Conservation (phyloP, 2,797 vertebrate species). For the Diceros bicornis region DNA sequence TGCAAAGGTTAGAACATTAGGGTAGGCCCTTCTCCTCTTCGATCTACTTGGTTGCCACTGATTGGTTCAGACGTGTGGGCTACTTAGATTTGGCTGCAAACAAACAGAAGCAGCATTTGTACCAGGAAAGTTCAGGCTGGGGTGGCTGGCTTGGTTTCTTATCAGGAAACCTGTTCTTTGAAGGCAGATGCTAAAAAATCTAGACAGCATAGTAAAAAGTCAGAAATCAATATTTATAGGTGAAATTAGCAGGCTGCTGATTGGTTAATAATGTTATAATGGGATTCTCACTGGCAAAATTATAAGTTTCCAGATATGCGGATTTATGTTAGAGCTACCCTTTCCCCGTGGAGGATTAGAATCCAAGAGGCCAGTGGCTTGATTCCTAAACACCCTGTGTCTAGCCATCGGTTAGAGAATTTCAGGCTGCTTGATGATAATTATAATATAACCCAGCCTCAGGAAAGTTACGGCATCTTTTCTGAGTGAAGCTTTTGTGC, state of each 20-base stretch:
- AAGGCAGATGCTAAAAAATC: neutral
- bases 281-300: neutral
- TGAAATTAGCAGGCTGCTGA: neutral
- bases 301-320: neutral
- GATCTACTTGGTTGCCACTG: neutral
- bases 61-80: neutral
- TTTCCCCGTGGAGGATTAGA: neutral
- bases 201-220: neutral
- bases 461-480: neutral
- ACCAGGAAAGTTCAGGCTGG: neutral
- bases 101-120: neutral
- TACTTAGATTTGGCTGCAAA: neutral
- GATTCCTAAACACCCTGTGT: neutral
- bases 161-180: neutral
- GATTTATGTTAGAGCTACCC: neutral
- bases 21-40: neutral
- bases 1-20: neutral
- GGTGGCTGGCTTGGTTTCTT: neutral
- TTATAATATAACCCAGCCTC: neutral
- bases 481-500: too few relatives aligned
- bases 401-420: neutral
- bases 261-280: neutral
- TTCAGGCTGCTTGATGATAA: neutral
- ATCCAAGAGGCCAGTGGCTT: neutral
- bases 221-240: neutral